A percentile compares a stretch with the other conserved stretches of the same genome.
These are phyloP conservation scores for Spatula versicolor DNA, from an alignment of 2,797 vertebrate species.

Conservation along the genomic window DNA sequence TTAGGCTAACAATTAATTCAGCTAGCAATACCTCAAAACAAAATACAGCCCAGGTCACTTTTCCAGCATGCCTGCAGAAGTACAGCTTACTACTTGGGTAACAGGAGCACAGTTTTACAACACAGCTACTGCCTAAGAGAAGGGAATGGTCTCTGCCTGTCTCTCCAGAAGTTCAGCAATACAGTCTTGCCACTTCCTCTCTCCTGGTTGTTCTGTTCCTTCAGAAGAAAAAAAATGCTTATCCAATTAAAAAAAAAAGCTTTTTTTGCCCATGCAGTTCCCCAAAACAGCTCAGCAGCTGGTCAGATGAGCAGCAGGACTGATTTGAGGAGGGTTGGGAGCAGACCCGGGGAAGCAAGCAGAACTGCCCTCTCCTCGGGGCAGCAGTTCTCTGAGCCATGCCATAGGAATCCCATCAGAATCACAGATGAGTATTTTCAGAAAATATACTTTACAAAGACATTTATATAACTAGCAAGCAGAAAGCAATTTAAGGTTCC, in stretches of 20 bases:
- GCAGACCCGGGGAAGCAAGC: not conserved
- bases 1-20: not conserved
- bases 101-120: not conserved
- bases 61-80: not conserved
- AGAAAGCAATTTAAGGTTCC: not conserved
- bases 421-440: not conserved
- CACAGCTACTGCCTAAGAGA: rapidly evolving
- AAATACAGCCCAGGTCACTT: not conserved
- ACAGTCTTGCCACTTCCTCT: not conserved
- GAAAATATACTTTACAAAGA: not conserved
- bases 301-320: not conserved
- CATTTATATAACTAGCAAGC: not conserved
- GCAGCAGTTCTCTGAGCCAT: not conserved
- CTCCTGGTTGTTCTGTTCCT: not conserved
- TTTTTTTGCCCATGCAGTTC: not conserved
- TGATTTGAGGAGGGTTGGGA: not conserved
- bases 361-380: not conserved
- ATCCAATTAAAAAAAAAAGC: not conserved
- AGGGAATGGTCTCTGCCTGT: not conserved
- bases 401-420: not conserved
- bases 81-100: not conserved
- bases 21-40: not conserved
- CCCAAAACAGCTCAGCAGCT: not conserved
- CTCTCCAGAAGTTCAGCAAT: not conserved
- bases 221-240: not conserved